phyloP scores from a whole-genome alignment of 2,888 invertebrate genomes.

The Philereme transversata region DNA sequence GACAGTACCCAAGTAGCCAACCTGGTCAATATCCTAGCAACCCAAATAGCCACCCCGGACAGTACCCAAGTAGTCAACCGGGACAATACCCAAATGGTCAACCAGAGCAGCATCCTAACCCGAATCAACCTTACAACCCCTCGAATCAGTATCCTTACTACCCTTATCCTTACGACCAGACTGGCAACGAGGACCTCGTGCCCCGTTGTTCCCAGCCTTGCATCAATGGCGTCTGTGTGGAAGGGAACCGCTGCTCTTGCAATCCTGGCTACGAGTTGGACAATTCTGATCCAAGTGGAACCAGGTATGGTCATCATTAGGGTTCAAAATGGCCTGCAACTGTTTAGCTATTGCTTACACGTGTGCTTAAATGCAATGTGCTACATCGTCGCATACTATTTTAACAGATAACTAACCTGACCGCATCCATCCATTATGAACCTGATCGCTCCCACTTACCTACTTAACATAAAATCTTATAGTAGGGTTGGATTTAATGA shows the following conservation, averaged over 20 bases:
- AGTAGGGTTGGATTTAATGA: too few relatives aligned
- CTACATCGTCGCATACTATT: too few relatives aligned
- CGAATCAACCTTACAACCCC: slow-evolving; percentile 27
- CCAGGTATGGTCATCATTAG: slow-evolving; percentile 49
- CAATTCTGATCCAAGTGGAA: slow-evolving; percentile 55
- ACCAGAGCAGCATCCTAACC: slow-evolving; percentile 15
- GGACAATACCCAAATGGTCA: slow-evolving; percentile 15
- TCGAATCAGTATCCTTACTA: slow-evolving; percentile 31
- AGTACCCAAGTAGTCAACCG: slow-evolving; percentile 7
- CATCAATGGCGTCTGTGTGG: slow-evolving; percentile 87
- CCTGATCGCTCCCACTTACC: too few relatives aligned
- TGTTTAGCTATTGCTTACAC: too few relatives aligned
- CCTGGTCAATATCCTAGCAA: slow-evolving; percentile 1
- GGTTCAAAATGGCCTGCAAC: too few relatives aligned
- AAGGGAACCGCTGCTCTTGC: slow-evolving; percentile 80
- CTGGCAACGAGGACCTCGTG: slow-evolving; percentile 33
- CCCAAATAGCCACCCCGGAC: not conserved
- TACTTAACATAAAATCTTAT: too few relatives aligned
- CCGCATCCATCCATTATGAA: too few relatives aligned
- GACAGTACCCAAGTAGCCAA: slow-evolving; percentile 8
- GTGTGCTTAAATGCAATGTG: too few relatives aligned
- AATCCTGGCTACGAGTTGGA: slow-evolving; percentile 79
- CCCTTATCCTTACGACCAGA: slow-evolving; percentile 27
- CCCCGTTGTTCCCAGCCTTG: slow-evolving; percentile 85
- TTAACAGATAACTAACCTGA: too few relatives aligned